Percentiles rank a stretch among this genome's conserved stretches.
phyloP scores from a whole-genome alignment of 2,113 vertebrate genomes.

The Machaerirhynchus nigripectus region DNA sequence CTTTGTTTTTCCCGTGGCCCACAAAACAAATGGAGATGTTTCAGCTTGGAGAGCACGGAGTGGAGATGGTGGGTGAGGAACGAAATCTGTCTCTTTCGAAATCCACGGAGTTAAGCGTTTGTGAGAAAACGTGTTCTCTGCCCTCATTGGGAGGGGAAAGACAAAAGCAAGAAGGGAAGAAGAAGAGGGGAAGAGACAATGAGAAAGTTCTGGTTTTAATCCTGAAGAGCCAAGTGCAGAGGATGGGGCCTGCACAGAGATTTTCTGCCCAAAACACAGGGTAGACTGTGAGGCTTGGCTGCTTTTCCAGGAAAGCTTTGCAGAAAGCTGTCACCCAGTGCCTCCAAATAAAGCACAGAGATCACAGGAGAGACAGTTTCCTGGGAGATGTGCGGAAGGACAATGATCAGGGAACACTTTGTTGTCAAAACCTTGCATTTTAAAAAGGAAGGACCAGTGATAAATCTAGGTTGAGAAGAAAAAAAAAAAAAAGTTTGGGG shows the following conservation, averaged over 20 bases:
- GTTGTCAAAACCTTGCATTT: background rate
- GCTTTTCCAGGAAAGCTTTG: background rate
- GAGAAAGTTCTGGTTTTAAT: background rate
- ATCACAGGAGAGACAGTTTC: background rate
- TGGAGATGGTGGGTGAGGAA: background rate
- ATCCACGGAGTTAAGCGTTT: background rate
- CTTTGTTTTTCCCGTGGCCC: background rate
- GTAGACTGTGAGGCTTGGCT: background rate
- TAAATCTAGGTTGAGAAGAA: background rate
- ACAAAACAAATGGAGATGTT: background rate
- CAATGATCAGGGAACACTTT: background rate
- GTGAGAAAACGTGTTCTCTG: background rate
- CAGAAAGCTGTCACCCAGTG: background rate
- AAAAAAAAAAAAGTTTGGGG: background rate
- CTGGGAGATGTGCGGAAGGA: background rate
- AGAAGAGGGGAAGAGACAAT: background rate
- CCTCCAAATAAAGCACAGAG: background rate
- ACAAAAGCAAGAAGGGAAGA: background rate
- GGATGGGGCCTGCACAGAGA: background rate
- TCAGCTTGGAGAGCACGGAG: background rate
- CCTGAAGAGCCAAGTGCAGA: background rate
- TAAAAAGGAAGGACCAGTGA: background rate
- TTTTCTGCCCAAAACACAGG: background rate
- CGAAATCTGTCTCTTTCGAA: background rate
- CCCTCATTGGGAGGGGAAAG: fast-evolving